Evolutionary conservation across 2,888 invertebrate genomes (phyloP), one percentile per base, ranked within the genome.

Genomic region (Tachystola acroxantha): DNA sequence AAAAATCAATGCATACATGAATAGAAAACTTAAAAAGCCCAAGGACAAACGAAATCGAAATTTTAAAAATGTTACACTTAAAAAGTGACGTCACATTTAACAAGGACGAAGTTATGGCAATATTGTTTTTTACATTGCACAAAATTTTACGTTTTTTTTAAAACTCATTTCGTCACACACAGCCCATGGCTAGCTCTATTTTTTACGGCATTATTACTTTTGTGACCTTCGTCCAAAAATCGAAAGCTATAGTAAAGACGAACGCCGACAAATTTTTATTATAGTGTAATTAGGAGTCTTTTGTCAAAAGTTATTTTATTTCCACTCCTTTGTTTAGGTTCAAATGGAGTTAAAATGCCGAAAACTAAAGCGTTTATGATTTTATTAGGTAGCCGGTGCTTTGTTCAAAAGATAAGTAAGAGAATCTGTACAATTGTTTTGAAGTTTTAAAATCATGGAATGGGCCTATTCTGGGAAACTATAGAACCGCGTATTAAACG

Each of bases 1-100:
- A 65, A 67, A 60, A 52, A 35, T 40, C 46, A 55, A 58, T 46
- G 59, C 53, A 60, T 53, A 57, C 53, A 38, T 39, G 36, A 42
- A 49, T 37, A n/a, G 16, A 10, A 24, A 34, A 29, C 40, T 25
- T 43, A 43, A 43, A 43, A n/a, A 24, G 43, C 1, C 37, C 53
- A 64, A 69, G 67, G 61, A 50, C 62, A 46, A 51, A 60, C 40
- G 62, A 69, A 72, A 76, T 51, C 52, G 62, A 71, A 66, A 63
- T 61, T 57, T 42, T 50, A 52, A 53, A 53, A 45, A 34, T 34
- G 40, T 10, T 7, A 24, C 3, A 5, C 25, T 19, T 28, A 39
- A 28, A 29, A 19, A 11, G 13, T 30, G 19, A 19, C 19, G 16
- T 19, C 30, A 19, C 10, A 10, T 11, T 16, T 3, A n/a, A 24